Base-by-base conservation (phyloP, 2,797 vertebrate genomes). In the Pachyuromys duprasi region DNA sequence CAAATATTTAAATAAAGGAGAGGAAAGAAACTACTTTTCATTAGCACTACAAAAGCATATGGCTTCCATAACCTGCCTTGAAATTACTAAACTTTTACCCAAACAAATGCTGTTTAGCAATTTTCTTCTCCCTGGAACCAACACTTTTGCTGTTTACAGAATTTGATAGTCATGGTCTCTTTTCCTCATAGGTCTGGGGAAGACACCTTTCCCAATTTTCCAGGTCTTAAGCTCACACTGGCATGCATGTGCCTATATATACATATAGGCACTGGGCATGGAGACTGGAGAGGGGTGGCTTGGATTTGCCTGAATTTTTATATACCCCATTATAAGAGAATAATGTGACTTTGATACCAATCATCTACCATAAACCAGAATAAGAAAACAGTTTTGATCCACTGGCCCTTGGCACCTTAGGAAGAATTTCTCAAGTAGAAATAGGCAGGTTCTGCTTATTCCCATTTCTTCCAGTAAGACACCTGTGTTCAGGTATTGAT, bases 31-130 rank as follows among this genome's bases (percentile, higher is more conserved):
- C 33, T 1, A 22, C 8, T 65, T 90, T 86, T 63, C 15, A 82
- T 63, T 65, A 60, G 53, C 39, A 74, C 33, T 74, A 69, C 12
- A 39, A 33, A 3, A 42, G 36, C 31, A 53, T 26, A 57, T 24
- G 12, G 24, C 9, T 75, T 28, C 36, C 11, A 36, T 79, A 26
- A 36, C 18, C 67, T 94, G 31, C 45, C 69, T 33, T 65, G 62
- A 96, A 31, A 67, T 49, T 49, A 39, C n/a, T 76, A n/a, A 74
- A 63, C 15, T 36, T 69, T 88, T 87, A 82, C 84, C 65, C 36
- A 57, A 79, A 75, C 57, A 94, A 94, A 86, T 17, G 11, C 5
- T 62, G 24, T 14, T 33, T 22, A 36, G 36, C 6, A 24, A 65
- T 76, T 70, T 80, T 55, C 45, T 15, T 42, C 45, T 84, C n/a